Conservation (phyloP, 2,797 vertebrate species). For the Pagetopsis macropterus region DNA sequence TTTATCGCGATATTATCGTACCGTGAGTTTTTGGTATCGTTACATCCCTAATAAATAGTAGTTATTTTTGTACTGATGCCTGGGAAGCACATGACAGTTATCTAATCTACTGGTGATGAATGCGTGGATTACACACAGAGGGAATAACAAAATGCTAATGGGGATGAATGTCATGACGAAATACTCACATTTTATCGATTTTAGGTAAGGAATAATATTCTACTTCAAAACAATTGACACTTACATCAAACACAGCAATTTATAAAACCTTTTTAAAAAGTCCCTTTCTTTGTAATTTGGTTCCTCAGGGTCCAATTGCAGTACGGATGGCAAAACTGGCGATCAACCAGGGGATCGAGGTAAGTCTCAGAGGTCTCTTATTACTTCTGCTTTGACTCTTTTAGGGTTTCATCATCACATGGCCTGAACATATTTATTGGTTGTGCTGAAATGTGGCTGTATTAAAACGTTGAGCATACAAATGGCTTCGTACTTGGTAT, state of each 20-base stretch:
- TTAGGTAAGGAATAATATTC: background rate
- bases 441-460: background rate
- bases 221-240: background rate
- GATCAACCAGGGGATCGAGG: conserved; percentile 97
- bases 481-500: background rate
- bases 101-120: too few relatives aligned
- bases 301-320: conserved; percentile 92
- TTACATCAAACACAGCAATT: background rate
- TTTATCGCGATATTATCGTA: too few relatives aligned
- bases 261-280: background rate
- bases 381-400: too few relatives aligned
- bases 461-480: background rate
- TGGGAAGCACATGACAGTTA: too few relatives aligned
- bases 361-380: conserved; percentile 70
- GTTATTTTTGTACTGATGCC: too few relatives aligned
- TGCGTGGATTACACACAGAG: background rate
- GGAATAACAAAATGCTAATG: background rate
- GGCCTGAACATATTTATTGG: background rate
- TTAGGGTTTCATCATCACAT: too few relatives aligned
- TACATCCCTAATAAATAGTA: too few relatives aligned
- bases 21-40: too few relatives aligned
- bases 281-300: conserved; percentile 20
- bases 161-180: background rate
- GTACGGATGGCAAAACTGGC: conserved; percentile 97
- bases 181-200: background rate